These are phyloP conservation scores for Melieria omissa DNA, from an alignment of 2,888 invertebrate genomes.

Conservation along the genomic window DNA sequence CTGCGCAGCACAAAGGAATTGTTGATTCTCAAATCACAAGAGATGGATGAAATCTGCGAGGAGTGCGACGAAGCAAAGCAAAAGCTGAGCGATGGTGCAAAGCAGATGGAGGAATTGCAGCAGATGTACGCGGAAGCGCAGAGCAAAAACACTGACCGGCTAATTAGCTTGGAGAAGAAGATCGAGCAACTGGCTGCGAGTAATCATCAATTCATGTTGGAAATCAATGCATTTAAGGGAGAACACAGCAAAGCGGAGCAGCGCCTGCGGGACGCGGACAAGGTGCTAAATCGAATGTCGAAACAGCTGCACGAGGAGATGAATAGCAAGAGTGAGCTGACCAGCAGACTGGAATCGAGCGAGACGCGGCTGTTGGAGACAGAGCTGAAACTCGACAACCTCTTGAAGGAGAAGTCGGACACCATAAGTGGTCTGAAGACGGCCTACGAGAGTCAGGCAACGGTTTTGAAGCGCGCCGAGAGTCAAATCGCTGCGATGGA, in stretches of 20 bases:
- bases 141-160: slow-evolving; percentile 12
- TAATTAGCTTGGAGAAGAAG: slow-evolving; percentile 36
- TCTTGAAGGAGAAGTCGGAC: slow-evolving; percentile 36
- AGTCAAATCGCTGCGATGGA: slow-evolving; percentile 24
- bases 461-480: slow-evolving; percentile 14
- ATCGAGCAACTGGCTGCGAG: slow-evolving; percentile 30
- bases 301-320: slow-evolving; percentile 36
- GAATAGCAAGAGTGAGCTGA: slow-evolving; percentile 27
- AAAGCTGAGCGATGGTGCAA: slow-evolving; percentile 34
- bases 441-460: slow-evolving; percentile 29
- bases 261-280: slow-evolving; percentile 40
- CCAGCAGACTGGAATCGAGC: slow-evolving; percentile 28
- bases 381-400: slow-evolving; percentile 38
- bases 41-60: slow-evolving; percentile 37
- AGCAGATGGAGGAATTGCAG: slow-evolving; percentile 25
- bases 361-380: slow-evolving; percentile 29
- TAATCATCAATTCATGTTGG: slow-evolving; percentile 38
- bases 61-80: slow-evolving; percentile 39
- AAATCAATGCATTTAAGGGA: slow-evolving; percentile 43
- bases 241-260: slow-evolving; percentile 39
- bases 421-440: slow-evolving; percentile 32
- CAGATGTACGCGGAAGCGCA: slow-evolving; percentile 16
- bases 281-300: slow-evolving; percentile 36
- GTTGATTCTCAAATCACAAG: slow-evolving; percentile 39
- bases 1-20: slow-evolving; percentile 39